Percentiles rank a stretch among this genome's conserved stretches.
phyloP scores from a whole-genome alignment of 2,888 invertebrate species.

The Drosophila recens region DNA sequence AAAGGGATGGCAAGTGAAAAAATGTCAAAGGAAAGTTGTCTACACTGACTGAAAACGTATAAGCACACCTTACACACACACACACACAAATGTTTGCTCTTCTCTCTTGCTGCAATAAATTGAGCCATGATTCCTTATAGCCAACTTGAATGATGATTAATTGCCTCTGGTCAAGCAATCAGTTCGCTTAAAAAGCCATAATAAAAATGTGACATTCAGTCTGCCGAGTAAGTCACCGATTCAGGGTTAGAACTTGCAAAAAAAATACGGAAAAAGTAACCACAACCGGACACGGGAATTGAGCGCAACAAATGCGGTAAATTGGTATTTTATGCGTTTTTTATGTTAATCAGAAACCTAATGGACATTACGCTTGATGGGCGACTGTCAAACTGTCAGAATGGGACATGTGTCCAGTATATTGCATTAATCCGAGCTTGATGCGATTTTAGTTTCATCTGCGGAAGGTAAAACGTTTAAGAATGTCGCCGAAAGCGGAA shows the following conservation, averaged over 20 bases:
- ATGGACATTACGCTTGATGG: slow-evolving; percentile 48
- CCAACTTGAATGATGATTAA: slow-evolving; percentile 53
- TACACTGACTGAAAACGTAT: slow-evolving; percentile 7
- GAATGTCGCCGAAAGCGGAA: slow-evolving; percentile 31
- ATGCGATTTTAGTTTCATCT: slow-evolving; percentile 15
- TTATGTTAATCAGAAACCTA: slow-evolving; percentile 77
- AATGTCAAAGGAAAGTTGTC: neutral
- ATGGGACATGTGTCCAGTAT: slow-evolving; percentile 39
- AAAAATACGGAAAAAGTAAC: neutral
- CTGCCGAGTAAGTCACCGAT: neutral
- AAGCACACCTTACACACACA: neutral
- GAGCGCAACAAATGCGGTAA: slow-evolving; percentile 81
- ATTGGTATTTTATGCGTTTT: slow-evolving; percentile 83
- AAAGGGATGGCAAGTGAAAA: slow-evolving; percentile 19
- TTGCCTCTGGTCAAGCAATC: slow-evolving; percentile 50
- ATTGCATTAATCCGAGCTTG: slow-evolving; percentile 41
- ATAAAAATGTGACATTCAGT: slow-evolving; percentile 66
- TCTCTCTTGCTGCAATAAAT: slow-evolving; percentile 47
- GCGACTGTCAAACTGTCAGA: slow-evolving; percentile 24
- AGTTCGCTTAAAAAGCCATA: slow-evolving; percentile 68
- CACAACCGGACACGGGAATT: slow-evolving; percentile 34
- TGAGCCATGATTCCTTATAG: slow-evolving; percentile 36
- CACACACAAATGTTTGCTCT: slow-evolving; percentile 10
- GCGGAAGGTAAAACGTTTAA: neutral
- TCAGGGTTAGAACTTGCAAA: slow-evolving; percentile 8